Conservation (phyloP, 1,140 invertebrate species). For the Hermatobates lingyangjiaoensis region DNA sequence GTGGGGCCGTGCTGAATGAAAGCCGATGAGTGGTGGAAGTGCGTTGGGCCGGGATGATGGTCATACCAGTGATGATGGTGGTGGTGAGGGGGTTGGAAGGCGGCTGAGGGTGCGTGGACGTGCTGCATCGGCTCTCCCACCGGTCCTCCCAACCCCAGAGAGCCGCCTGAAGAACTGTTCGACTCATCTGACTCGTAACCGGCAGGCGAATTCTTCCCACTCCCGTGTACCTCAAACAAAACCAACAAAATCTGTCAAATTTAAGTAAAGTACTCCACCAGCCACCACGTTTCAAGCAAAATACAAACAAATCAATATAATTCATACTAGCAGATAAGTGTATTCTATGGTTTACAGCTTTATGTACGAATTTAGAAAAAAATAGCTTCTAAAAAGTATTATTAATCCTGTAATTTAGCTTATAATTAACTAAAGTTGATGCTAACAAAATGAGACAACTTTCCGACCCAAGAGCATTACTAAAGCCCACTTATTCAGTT, state of each 20-base stretch:
- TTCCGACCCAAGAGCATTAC: too few species aligned
- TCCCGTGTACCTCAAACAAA: slow-evolving; percentile 25
- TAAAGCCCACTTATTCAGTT: too few species aligned
- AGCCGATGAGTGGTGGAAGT: slow-evolving; percentile 30
- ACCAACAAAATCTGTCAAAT: neutral
- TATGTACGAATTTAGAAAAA: neutral
- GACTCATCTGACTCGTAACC: slow-evolving; percentile 36
- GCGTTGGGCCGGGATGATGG: slow-evolving; percentile 34
- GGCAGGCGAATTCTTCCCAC: slow-evolving; percentile 17
- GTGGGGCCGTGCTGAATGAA: slow-evolving; percentile 18
- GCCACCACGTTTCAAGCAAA: too few species aligned
- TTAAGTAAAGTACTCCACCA: neutral
- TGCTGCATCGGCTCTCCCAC: slow-evolving; percentile 25
- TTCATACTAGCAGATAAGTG: neutral
- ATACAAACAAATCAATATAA: too few species aligned
- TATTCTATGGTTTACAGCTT: neutral
- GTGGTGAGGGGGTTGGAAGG: slow-evolving; percentile 15
- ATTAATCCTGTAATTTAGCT: neutral
- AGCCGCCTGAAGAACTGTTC: slow-evolving; percentile 30
- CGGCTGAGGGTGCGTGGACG: slow-evolving; percentile 28
- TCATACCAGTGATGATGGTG: slow-evolving; percentile 31
- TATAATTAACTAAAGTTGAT: too few species aligned
- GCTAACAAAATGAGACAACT: too few species aligned
- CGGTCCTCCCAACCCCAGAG: slow-evolving; percentile 24
- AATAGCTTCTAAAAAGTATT: neutral